Conservation (phyloP, 2,888 invertebrate genomes). For the Cataglyphis livida region DNA sequence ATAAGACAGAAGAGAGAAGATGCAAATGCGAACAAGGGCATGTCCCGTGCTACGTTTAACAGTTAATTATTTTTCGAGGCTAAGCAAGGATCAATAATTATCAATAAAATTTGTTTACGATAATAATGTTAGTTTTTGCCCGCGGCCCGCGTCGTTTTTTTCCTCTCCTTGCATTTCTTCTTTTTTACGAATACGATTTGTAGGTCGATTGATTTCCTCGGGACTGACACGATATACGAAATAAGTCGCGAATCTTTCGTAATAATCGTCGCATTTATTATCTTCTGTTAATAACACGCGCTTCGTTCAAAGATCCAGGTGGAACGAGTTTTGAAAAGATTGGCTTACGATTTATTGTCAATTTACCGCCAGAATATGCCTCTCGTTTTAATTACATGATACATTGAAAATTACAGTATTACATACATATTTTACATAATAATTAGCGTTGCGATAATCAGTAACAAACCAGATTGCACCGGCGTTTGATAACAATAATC, state of each 20-base stretch:
- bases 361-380: constrained; percentile 80
- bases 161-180: not conserved
- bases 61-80: not conserved
- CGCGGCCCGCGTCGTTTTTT: not conserved
- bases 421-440: constrained; percentile 85
- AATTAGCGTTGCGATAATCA: constrained; percentile 80
- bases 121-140: constrained; percentile 9
- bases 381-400: constrained; percentile 82
- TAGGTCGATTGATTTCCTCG: not conserved
- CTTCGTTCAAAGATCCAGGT: constrained; percentile 11
- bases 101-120: not conserved
- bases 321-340: constrained; percentile 81
- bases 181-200: not conserved
- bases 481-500: constrained; percentile 81
- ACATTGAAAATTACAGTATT: constrained; percentile 84
- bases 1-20: constrained; percentile 17
- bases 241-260: not conserved
- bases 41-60: not conserved
- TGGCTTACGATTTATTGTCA: constrained; percentile 84
- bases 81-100: constrained; percentile 7
- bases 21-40: constrained; percentile 19
- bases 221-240: not conserved
- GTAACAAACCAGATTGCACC: constrained; percentile 83
- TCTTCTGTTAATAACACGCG: not conserved
- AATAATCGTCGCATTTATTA: constrained; percentile 29